phyloP scores from a whole-genome alignment of 2,113 vertebrate species.

The Epinephelus lanceolatus region DNA sequence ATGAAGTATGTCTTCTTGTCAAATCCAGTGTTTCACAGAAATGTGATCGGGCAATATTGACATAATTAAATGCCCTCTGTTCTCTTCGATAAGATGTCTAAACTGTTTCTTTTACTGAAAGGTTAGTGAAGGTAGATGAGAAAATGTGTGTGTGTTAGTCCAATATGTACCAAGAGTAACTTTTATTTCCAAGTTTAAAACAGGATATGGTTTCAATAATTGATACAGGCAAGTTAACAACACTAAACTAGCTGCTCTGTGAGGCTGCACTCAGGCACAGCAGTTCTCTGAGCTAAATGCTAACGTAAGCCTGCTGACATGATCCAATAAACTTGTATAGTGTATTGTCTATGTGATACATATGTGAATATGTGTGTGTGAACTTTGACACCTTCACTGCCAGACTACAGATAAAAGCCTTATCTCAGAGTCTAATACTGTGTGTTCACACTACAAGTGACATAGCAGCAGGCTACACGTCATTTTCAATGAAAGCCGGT shows the following conservation, averaged over 20 bases:
- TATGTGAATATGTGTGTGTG: background rate
- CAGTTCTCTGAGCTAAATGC: background rate
- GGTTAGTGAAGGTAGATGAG: background rate
- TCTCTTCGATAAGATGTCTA: background rate
- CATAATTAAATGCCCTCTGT: background rate
- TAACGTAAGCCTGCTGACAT: background rate
- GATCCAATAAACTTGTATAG: background rate
- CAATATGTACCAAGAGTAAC: background rate
- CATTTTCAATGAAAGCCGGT: no score
- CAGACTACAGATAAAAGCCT: constrained; percentile 12
- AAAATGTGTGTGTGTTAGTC: background rate
- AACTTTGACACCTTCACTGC: constrained; percentile 33
- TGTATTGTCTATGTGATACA: background rate
- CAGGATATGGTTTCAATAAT: background rate
- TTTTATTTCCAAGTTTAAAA: background rate
- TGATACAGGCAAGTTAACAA: no score
- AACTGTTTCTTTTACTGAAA: background rate
- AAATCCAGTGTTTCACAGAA: background rate
- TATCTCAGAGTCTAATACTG: no score
- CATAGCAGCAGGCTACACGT: no score
- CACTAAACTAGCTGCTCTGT: no score
- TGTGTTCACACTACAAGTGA: no score
- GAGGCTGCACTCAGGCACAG: no score
- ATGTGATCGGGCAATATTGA: background rate
- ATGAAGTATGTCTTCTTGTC: background rate